These are phyloP conservation scores for Platynereis dumerilii DNA, from an alignment of 2,888 invertebrate genomes.

Conservation along the genomic window DNA sequence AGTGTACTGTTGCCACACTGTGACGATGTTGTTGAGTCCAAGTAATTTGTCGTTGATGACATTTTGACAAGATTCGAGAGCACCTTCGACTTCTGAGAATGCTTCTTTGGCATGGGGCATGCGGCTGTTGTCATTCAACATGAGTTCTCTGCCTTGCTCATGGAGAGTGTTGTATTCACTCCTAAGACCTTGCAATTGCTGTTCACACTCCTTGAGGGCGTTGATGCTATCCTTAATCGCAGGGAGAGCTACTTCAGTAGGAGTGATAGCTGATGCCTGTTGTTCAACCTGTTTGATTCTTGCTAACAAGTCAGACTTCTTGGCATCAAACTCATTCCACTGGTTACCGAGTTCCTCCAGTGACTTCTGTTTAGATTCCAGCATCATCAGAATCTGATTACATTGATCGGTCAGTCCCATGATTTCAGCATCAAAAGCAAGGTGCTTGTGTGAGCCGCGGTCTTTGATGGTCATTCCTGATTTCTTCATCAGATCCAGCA, in stretches of 20 bases:
- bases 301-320: conserved; percentile 48
- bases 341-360: conserved; percentile 66
- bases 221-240: conserved; percentile 19
- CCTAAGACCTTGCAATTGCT: conserved; percentile 49
- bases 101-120: conserved; percentile 46
- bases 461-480: conserved; percentile 56
- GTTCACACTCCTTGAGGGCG: conserved; percentile 46
- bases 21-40: conserved; percentile 35
- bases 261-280: conserved; percentile 1
- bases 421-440: conserved; percentile 54
- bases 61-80: conserved; percentile 53
- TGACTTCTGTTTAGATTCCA: conserved; percentile 57
- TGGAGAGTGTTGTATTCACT: conserved; percentile 72
- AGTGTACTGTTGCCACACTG: conserved; percentile 55
- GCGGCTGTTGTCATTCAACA: conserved; percentile 48
- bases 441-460: conserved; percentile 51
- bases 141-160: conserved; percentile 74
- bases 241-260: conserved; percentile 6
- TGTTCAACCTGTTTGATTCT: conserved; percentile 12
- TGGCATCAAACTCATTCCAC: conserved; percentile 79
- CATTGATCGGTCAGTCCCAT: conserved; percentile 40
- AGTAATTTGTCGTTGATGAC: conserved; percentile 36
- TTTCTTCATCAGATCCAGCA: conserved; percentile 54
- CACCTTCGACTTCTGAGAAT: conserved; percentile 45
- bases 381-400: conserved; percentile 3